Percentiles rank a stretch among this genome's conserved stretches.
phyloP scores from a whole-genome alignment of 2,797 vertebrate species.

The Typhlichthys eigenmanni region DNA sequence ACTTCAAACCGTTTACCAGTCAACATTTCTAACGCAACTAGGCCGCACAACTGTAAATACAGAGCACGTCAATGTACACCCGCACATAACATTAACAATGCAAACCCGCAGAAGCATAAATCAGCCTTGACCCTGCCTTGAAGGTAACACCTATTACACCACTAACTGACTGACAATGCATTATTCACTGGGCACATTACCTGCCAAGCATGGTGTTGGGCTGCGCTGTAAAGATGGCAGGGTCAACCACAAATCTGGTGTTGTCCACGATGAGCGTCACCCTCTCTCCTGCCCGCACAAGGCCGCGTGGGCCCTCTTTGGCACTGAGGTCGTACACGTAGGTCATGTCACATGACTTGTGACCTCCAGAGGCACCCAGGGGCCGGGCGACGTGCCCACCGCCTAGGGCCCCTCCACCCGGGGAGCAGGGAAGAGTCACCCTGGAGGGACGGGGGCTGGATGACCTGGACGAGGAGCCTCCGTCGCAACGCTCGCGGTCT shows the following conservation, averaged over 20 bases:
- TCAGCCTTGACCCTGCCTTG: no score
- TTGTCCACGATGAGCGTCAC: conserved; percentile 96
- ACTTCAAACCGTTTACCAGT: no score
- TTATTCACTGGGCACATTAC: conserved; percentile 56
- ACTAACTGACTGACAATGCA: no score
- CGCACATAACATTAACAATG: no score
- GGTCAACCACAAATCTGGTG: conserved; percentile 95
- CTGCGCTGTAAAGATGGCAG: conserved; percentile 94
- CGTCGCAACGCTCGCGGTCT: conserved; percentile 70
- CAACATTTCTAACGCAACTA: no score
- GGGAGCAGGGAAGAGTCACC: conserved; percentile 59
- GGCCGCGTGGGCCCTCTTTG: conserved; percentile 86
- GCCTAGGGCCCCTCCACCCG: conserved; percentile 71
- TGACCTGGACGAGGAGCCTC: conserved; percentile 82
- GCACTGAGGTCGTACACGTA: conserved; percentile 87
- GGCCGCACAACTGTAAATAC: no score
- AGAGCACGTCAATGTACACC: no score
- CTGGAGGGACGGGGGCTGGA: conserved; percentile 83
- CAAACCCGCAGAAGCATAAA: no score
- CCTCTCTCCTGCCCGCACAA: conserved; percentile 84
- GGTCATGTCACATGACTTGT: conserved; percentile 83
- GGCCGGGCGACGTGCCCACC: conserved; percentile 77
- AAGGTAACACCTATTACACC: no score
- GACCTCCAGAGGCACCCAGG: conserved; percentile 72
- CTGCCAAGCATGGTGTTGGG: conserved; percentile 99